Base-by-base conservation (phyloP, 2,888 invertebrate species). In the Athripsodes cinereus region DNA sequence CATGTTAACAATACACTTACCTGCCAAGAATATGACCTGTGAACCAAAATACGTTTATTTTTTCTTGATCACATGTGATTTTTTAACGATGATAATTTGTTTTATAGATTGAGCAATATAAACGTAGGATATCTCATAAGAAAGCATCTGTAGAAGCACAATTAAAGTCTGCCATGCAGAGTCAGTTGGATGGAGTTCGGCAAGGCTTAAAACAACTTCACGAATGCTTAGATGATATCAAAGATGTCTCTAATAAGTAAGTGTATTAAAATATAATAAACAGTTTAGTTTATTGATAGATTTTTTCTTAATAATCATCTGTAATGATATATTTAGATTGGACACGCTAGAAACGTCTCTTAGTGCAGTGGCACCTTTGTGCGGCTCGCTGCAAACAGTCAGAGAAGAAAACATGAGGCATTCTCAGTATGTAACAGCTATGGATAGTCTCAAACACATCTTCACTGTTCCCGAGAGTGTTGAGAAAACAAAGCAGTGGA, bases 151-250 rank as follows among this genome's bases (percentile, higher is more conserved):
- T 95, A 8, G 96, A 96, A 72, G 93, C 94, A 1, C 90, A 94
- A 81, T 71, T 99, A 20, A 97, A 98, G 75, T 96, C 97, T n/a
- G 96, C 96, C 1, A 94, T 99, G 80, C 97, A 99, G 72, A 94
- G 96, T 63, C 97, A 99, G 74, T 76, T 99, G 55, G 98, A 99
- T 74, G 97, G 96, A 1, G 97, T 99, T 0, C 85, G 92, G 66
- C 90, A 92, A 11, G 98, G 98, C 0, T 82, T 99, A 18, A 90
- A 90, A 67, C 92, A 97, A 70, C 75, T 99, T 47, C 88, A 91
- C 68, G 85, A 86, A 58, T 93, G 96, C 51, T 76, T 94, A 53
- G 84, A 87, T 66, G 94, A 95, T 74, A 90, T 97, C 1, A 76
- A 86, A 71, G 89, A 91, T 70, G 82, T 87, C 21, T 78, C 80